Conservation (phyloP, 1,140 invertebrate genomes). For the Leptinotarsa undecemlineata region DNA sequence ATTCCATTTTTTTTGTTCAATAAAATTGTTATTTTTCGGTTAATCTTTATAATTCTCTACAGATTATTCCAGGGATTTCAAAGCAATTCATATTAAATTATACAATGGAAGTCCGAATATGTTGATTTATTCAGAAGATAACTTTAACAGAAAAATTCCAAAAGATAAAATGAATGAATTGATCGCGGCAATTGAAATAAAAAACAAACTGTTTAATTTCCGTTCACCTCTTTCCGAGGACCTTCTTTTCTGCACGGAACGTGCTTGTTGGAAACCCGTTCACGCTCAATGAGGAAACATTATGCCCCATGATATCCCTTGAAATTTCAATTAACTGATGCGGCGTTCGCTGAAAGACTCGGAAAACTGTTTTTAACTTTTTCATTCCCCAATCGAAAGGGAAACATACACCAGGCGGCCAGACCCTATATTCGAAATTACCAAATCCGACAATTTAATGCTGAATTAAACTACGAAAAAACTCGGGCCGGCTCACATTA, state of each 20-base stretch:
- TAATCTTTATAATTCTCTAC: too few species aligned
- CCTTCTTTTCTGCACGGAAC: neutral
- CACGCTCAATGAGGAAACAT: neutral
- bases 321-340: neutral
- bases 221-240: neutral
- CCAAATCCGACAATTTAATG: constrained; percentile 5
- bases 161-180: too few species aligned
- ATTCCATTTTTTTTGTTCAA: too few species aligned
- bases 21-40: too few species aligned
- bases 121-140: too few species aligned
- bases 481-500: neutral
- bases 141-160: too few species aligned
- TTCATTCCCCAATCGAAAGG: neutral
- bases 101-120: too few species aligned
- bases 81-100: too few species aligned
- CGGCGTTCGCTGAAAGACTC: neutral
- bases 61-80: too few species aligned
- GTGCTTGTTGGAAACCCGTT: neutral
- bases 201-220: neutral
- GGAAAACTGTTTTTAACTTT: neutral
- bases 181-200: too few species aligned
- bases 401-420: neutral
- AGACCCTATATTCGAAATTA: neutral
- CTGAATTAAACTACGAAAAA: constrained; percentile 3
- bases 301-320: neutral